Evolutionary conservation across 2,113 vertebrate genomes (phyloP).

Genomic region (Hippoglossus stenolepis): DNA sequence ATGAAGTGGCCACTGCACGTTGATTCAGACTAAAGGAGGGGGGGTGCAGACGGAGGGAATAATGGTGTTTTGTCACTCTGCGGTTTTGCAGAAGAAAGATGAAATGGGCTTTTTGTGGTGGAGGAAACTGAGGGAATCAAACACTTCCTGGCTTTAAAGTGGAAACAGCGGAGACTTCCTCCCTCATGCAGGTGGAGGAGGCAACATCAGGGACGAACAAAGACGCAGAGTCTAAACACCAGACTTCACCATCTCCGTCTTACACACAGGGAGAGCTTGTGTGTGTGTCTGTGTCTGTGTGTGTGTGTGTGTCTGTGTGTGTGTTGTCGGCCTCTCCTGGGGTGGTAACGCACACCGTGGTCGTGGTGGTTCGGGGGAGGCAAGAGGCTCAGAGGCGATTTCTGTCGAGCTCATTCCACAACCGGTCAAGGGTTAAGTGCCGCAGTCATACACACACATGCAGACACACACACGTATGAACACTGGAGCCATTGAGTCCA

Average conservation of each 20-base stretch:
- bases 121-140: slow-evolving; percentile 78
- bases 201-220: slow-evolving; percentile 75
- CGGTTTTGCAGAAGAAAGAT: slow-evolving; percentile 46
- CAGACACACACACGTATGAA: slow-evolving; percentile 58
- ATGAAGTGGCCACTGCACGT: slow-evolving; percentile 18
- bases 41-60: slow-evolving; percentile 9
- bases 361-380: slow-evolving; percentile 20
- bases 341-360: slow-evolving; percentile 76
- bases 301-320: not conserved
- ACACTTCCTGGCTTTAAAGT: slow-evolving; percentile 83
- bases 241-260: slow-evolving; percentile 60
- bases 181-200: slow-evolving; percentile 82
- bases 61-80: slow-evolving; percentile 61
- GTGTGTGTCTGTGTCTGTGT: slow-evolving; percentile 47
- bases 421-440: slow-evolving; percentile 82
- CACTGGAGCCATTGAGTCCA: slow-evolving; percentile 77
- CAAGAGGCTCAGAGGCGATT: slow-evolving; percentile 56
- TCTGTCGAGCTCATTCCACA: slow-evolving; percentile 73
- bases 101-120: slow-evolving; percentile 61
- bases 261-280: slow-evolving; percentile 47
- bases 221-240: slow-evolving; percentile 80
- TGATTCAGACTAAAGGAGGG: not conserved
- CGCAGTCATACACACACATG: slow-evolving; percentile 68
- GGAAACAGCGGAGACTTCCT: slow-evolving; percentile 79
- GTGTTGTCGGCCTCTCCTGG: slow-evolving; percentile 66